Base-by-base conservation (phyloP, 2,113 vertebrate species). In the Paracanthobrama guichenoti region DNA sequence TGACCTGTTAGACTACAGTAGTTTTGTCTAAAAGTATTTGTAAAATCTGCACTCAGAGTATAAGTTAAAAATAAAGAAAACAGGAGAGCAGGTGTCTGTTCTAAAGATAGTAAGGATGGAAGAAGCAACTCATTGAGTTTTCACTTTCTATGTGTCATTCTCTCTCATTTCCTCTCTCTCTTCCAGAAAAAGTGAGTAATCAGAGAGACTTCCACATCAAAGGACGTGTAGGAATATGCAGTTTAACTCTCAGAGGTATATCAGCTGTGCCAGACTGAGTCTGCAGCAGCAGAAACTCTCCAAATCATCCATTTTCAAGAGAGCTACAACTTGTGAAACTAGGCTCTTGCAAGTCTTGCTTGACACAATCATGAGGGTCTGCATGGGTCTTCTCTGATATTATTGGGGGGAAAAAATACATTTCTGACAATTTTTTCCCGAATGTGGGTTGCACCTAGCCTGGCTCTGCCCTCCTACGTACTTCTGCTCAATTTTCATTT, bases 191-290 rank as follows among this genome's bases (percentile, higher is more conserved):
- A 75, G 26, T 13, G 66, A 80, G 60, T 85, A 72, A 85, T 88
- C 81, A 87, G 67, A 85, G 80, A 75, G 75, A 78, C 81, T 83
- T 12, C 22, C 7, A 75, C 80, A 85, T 85, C 84, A 88, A 85
- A 88, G 87, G 75, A 67, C 24, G 59, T 18, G 71, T 71, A 81
- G 55, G 81, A 85, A 85, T 81, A 46, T 80, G 80, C 39, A 12
- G 80, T 80, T 85, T 85, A 75, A 71, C 87, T 67, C 84, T 80
- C 67, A 75, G 73, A 42, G 71, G 73, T 44, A 42, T 67, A 82
- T 87, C 86, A 82, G 86, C 57, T 46, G 22, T 73, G 79, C 83
- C 46, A 78, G 78, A 87, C 60, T 13, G 57, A 82, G 57, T 60
- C 31, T 72, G 59, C 42, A 78, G 66, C 72, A 16, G 11, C 48